phyloP scores from a whole-genome alignment of 2,113 vertebrate species.

The Shinisaurus crocodilurus region DNA sequence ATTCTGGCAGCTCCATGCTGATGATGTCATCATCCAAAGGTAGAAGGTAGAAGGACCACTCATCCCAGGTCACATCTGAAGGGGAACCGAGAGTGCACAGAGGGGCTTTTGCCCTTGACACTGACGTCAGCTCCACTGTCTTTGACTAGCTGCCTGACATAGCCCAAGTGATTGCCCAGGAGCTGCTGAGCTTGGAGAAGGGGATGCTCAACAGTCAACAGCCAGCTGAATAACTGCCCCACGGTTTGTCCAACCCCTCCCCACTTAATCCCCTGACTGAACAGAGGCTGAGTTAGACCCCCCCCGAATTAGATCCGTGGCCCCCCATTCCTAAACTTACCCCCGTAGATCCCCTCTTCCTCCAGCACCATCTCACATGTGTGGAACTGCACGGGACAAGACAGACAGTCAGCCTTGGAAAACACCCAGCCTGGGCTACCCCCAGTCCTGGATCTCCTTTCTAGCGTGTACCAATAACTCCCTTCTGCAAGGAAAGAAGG shows the following conservation, averaged over 20 bases:
- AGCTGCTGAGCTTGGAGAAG: neutral
- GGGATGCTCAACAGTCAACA: no score
- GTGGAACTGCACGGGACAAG: constrained; percentile 83
- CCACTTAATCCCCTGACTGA: no score
- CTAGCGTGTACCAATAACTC: neutral
- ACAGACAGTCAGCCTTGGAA: constrained; percentile 14
- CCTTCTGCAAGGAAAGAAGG: neutral
- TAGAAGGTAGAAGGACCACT: constrained; percentile 94
- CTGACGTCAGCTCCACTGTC: neutral
- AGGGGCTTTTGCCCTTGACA: neutral
- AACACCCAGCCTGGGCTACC: neutral
- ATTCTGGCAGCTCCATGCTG: constrained; percentile 95
- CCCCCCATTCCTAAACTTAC: constrained; percentile 71
- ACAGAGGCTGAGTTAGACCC: neutral
- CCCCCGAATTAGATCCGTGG: accelerated
- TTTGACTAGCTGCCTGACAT: neutral
- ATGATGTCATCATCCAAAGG: constrained; percentile 95
- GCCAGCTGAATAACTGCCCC: neutral
- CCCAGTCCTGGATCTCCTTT: no score
- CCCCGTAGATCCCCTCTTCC: constrained; percentile 91
- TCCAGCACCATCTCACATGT: constrained; percentile 92
- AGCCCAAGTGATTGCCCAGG: neutral
- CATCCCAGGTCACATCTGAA: constrained; percentile 91
- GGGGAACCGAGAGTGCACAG: neutral
- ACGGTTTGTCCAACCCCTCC: neutral